Evolutionary conservation across 2,888 invertebrate genomes (phyloP), one percentile per base, ranked within the genome.

Genomic region (Atherix ibis): DNA sequence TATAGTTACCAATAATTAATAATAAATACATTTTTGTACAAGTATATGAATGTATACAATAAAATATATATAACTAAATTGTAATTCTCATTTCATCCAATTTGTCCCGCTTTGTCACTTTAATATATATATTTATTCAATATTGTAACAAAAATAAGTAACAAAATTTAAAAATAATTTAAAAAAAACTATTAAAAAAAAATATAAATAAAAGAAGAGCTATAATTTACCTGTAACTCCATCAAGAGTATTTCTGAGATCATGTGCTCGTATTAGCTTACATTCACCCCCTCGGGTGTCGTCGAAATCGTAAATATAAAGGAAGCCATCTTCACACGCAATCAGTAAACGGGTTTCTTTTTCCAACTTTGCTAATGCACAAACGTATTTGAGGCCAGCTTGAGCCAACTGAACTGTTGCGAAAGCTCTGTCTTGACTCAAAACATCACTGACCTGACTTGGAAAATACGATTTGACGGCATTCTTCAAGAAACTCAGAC

Each of bases 401-500:
- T 61, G 58, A 3, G 50, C 48, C 39, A 61, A 39, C 16, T 49
- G 49, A 5, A 56, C 60, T 2, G 55, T 59, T 15, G 62, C 59
- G 42, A 58, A 62, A 14, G 62, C 60, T 18, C 62, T 52, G 46
- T 62, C 60, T 47, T 61, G 61, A 25, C 52, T 50, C 10, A 61
- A 47, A 3, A 61, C 58, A 46, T 61, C 59, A 42, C 53, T 54
- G 27, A 61, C 55, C 35, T 57, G 58, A 22, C 53, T 49, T 19
- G 61, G 61, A 29, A 62, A 46, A 44, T 59, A 50, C 29, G 61
- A 54, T 6, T 56, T 52, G 4, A 61, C 52, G 14, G 61, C 56
- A 43, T 61, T 61, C 10, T 57, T 48, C 19, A 60, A 42, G 44
- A 55, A 57, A 8, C 35, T 54, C 4, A 55, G 56, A 27, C 53